phyloP scores from a whole-genome alignment of 2,797 vertebrate species.

The Labroides dimidiatus region DNA sequence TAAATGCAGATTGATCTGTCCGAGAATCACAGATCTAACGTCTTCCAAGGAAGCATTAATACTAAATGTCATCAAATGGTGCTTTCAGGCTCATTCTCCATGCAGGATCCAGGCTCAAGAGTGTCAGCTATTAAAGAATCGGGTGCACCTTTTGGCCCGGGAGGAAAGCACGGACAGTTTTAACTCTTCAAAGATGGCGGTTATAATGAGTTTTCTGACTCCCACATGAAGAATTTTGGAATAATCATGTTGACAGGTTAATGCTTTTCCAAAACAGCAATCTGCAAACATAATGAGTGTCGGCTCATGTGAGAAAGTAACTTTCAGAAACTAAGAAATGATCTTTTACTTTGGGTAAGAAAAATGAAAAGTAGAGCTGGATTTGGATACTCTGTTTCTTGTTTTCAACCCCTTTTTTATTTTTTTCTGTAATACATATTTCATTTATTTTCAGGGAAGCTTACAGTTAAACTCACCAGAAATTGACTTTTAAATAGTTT shows the following conservation, averaged over 20 bases:
- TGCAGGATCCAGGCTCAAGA: conserved; percentile 38
- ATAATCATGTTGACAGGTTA: conserved; percentile 49
- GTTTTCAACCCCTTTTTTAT: too few relatives aligned
- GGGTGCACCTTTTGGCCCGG: conserved; percentile 25
- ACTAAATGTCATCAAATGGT: conserved; percentile 61
- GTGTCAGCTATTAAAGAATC: conserved; percentile 50
- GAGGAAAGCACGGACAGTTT: conserved; percentile 13
- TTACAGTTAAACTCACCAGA: too few relatives aligned
- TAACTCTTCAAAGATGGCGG: conserved; percentile 33
- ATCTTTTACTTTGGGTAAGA: too few relatives aligned
- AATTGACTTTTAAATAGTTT: too few relatives aligned
- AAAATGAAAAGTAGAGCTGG: too few relatives aligned
- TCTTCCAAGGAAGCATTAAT: conserved; percentile 61
- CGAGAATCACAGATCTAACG: conserved; percentile 42
- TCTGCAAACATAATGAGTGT: conserved; percentile 20
- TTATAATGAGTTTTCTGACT: conserved; percentile 25
- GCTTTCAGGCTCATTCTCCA: conserved; percentile 61
- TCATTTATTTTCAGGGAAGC: too few relatives aligned
- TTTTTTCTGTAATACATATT: too few relatives aligned
- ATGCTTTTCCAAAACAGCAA: conserved; percentile 24
- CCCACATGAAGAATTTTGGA: conserved; percentile 23
- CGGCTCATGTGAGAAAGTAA: background rate
- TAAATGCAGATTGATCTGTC: conserved; percentile 74
- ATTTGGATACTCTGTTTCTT: too few relatives aligned
- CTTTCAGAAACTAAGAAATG: background rate